These are phyloP conservation scores for Cantharis rufa DNA, from an alignment of 2,888 invertebrate species.

Conservation along the genomic window DNA sequence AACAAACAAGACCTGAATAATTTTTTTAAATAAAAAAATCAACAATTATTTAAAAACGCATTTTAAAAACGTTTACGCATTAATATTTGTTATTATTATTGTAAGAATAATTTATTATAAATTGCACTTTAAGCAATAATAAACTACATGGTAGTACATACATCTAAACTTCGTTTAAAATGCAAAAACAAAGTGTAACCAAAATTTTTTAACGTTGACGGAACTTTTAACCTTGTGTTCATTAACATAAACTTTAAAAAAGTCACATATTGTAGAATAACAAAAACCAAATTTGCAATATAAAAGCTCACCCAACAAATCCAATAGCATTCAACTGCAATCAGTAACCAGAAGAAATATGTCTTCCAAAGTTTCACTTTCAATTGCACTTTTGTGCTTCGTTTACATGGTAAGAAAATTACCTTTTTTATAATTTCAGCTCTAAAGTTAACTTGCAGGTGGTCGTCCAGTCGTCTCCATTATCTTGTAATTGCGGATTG, in stretches of 20 bases:
- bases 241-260: not conserved
- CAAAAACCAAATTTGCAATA: not conserved
- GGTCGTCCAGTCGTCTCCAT: not conserved
- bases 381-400: not conserved
- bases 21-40: not conserved
- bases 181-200: not conserved
- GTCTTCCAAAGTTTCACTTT: not conserved
- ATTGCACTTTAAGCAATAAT: not conserved
- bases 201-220: not conserved
- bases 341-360: not conserved
- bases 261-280: not conserved
- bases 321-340: not conserved
- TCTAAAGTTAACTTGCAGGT: not conserved
- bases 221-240: not conserved
- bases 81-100: not conserved
- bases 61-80: not conserved
- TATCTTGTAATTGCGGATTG: constrained; percentile 38
- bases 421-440: not conserved
- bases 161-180: not conserved
- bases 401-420: not conserved
- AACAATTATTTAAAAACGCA: not conserved
- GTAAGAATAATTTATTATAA: not conserved
- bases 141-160: not conserved
- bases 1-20: too few species aligned
- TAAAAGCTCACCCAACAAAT: not conserved